These are phyloP conservation scores for Dipodomys stephensi DNA, from an alignment of 2,113 vertebrate species.

Conservation along the genomic window DNA sequence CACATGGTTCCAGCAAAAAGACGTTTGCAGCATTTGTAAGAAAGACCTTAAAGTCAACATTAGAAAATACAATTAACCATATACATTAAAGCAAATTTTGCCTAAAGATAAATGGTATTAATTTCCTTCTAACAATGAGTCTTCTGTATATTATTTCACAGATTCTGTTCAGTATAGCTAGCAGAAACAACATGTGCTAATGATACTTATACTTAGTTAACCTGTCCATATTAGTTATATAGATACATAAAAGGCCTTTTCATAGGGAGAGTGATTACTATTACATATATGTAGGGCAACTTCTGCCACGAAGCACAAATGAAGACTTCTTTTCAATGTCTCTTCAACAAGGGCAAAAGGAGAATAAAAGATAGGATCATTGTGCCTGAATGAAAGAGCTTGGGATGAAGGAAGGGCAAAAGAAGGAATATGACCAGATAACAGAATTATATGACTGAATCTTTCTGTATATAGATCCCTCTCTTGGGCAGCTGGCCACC, in stretches of 20 bases:
- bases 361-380: not conserved
- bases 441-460: not conserved
- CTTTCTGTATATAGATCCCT: not conserved
- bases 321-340: not conserved
- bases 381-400: not conserved
- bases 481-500: not conserved
- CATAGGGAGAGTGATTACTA: not conserved
- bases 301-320: not conserved
- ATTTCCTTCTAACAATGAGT: slow-evolving; percentile 3
- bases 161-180: not conserved
- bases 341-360: not conserved
- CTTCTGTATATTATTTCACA: not conserved
- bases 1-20: slow-evolving; percentile 96
- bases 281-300: not conserved
- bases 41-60: slow-evolving; percentile 91
- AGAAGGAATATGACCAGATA: not conserved
- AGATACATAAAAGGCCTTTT: not conserved
- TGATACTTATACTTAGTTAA: not conserved
- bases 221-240: not conserved
- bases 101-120: slow-evolving; percentile 17
- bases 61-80: slow-evolving; percentile 35
- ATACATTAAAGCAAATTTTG: not conserved
- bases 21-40: slow-evolving; percentile 97
- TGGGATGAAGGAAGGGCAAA: not conserved
- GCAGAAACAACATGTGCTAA: not conserved